Percentiles rank a stretch among this genome's conserved stretches.
Evolutionary conservation across 2,797 vertebrate genomes (phyloP).

Genomic region (Enteromius fasciolatus): DNA sequence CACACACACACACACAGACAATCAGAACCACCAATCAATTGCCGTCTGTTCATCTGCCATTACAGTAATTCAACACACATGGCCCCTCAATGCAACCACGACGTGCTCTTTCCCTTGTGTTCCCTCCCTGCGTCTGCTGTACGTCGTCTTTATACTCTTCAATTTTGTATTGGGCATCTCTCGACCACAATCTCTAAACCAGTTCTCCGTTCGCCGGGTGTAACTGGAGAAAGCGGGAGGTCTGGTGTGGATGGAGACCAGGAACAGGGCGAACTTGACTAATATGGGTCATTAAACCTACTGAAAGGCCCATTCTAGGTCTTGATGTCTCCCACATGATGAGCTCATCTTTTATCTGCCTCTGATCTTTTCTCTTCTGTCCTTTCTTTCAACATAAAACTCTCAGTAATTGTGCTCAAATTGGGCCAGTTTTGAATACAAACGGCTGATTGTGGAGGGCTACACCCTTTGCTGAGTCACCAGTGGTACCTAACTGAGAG

Average conservation of each 20-base stretch:
- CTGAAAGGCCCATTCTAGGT: not conserved
- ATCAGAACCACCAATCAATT: constrained; percentile 32
- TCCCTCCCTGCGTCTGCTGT: not conserved
- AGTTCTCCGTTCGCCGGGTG: not conserved
- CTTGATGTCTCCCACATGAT: not conserved
- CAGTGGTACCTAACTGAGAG: not conserved
- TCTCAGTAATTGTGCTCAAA: constrained; percentile 17
- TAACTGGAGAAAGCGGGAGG: constrained; percentile 4
- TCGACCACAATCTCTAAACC: not conserved
- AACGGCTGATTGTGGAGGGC: constrained; percentile 20
- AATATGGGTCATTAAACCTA: constrained; percentile 1
- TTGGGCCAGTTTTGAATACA: constrained; percentile 1
- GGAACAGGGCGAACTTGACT: constrained; percentile 8
- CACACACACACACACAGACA: constrained; percentile 5
- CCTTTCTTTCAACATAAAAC: constrained; percentile 22
- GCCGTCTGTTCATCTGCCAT: constrained; percentile 39
- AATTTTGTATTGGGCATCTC: not conserved
- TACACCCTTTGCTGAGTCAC: not conserved
- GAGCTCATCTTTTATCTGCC: constrained; percentile 16
- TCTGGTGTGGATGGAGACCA: constrained; percentile 1
- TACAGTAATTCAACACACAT: constrained; percentile 47
- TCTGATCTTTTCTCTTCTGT: constrained; percentile 23
- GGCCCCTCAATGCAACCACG: constrained; percentile 29
- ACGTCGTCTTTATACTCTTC: not conserved
- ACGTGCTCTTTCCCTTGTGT: not conserved